Percentiles rank a stretch among this genome's conserved stretches.
Conservation (phyloP, 2,888 invertebrate species). For the Sarcophaga rosellei region DNA sequence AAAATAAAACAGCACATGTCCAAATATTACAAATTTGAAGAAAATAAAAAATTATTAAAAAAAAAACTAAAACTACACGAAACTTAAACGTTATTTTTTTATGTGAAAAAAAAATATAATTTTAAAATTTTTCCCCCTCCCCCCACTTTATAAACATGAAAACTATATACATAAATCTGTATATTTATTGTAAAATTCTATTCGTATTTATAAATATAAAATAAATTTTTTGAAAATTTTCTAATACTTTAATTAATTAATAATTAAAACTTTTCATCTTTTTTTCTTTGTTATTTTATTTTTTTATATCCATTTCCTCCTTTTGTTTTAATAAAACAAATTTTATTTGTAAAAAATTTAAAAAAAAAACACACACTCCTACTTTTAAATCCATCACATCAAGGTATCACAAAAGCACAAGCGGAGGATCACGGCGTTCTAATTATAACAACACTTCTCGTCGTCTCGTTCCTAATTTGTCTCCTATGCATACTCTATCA, state of each 20-base stretch:
- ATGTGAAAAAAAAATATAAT: slow-evolving; percentile 15
- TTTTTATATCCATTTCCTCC: slow-evolving; percentile 31
- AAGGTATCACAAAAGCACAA: slow-evolving; percentile 81
- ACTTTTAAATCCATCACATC: slow-evolving; percentile 55
- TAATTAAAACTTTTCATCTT: slow-evolving; percentile 40
- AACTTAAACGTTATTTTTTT: slow-evolving; percentile 36
- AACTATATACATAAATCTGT: too few species aligned
- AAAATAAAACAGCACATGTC: slow-evolving; percentile 11
- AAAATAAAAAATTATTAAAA: slow-evolving; percentile 5
- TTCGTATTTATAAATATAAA: neutral
- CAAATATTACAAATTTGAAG: slow-evolving; percentile 27
- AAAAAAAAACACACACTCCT: neutral
- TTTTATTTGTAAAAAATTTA: neutral
- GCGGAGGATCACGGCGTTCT: slow-evolving; percentile 82
- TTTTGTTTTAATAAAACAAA: neutral
- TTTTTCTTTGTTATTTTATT: slow-evolving; percentile 40
- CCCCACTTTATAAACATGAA: too few species aligned
- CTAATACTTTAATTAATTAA: neutral
- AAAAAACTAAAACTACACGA: neutral
- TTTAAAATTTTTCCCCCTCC: slow-evolving; percentile 2
- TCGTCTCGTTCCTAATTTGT: slow-evolving; percentile 82
- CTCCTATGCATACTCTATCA: slow-evolving; percentile 82
- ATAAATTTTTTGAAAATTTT: neutral
- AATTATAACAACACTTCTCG: slow-evolving; percentile 82
- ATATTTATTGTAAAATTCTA: too few species aligned